These are phyloP conservation scores for Amazona finschi DNA, from an alignment of 2,797 vertebrate genomes.

Conservation along the genomic window DNA sequence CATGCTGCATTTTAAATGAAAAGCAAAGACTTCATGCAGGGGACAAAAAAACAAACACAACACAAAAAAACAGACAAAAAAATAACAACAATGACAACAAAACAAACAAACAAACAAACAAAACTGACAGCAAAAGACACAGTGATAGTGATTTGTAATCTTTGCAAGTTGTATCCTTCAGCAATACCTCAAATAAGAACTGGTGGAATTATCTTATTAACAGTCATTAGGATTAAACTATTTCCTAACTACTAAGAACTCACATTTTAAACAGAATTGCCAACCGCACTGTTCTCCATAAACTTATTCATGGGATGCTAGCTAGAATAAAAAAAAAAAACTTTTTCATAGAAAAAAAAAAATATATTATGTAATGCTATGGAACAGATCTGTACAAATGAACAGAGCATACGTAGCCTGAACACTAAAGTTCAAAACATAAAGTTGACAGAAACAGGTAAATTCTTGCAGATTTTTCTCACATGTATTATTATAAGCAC, in stretches of 20 bases:
- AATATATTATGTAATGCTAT: not conserved
- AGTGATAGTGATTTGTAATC: not conserved
- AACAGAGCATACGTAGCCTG: accelerated
- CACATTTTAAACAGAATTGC: not conserved
- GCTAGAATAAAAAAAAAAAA: not conserved
- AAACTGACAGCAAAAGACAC: not conserved
- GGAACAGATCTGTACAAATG: not conserved
- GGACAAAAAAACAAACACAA: too few species aligned
- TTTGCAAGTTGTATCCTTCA: not conserved
- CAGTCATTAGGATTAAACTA: not conserved
- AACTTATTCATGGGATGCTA: not conserved
- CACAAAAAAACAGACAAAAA: not conserved
- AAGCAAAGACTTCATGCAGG: not conserved
- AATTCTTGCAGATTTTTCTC: not conserved
- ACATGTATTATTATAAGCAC: not conserved
- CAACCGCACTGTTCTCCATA: not conserved
- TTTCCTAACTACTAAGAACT: not conserved
- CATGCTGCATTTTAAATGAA: not conserved
- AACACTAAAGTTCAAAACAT: not conserved
- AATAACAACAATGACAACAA: not conserved
- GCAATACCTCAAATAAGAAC: not conserved
- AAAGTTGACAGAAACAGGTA: not conserved
- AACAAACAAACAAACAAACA: not conserved
- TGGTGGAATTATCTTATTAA: not conserved
- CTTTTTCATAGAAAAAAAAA: not conserved